Percentiles rank a stretch among this genome's conserved stretches.
Evolutionary conservation across 2,888 invertebrate genomes (phyloP).

Genomic region (Drosophila testacea): DNA sequence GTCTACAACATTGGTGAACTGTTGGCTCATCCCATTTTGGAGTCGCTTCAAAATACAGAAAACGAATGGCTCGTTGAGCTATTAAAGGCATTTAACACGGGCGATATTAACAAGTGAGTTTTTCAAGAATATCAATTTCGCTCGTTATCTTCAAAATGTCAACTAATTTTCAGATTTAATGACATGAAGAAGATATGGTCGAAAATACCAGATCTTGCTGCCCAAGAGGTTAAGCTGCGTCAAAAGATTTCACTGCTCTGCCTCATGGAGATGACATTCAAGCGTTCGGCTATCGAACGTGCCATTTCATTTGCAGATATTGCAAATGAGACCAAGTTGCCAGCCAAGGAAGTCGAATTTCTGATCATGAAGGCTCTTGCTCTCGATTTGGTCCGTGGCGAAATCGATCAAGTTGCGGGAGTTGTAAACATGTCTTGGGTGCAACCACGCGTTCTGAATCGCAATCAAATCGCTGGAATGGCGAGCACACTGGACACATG

Average conservation of each 20-base stretch:
- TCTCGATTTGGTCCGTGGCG: conserved; percentile 96
- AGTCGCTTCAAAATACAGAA: conserved; percentile 91
- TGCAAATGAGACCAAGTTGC: conserved; percentile 93
- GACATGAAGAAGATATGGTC: conserved; percentile 89
- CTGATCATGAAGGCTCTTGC: conserved; percentile 99
- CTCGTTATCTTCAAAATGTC: too few species aligned
- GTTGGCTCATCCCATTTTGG: conserved; percentile 96
- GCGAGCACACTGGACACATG: conserved; percentile 84
- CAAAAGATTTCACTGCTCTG: conserved; percentile 98
- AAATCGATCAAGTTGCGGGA: conserved; percentile 94
- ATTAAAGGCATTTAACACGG: conserved; percentile 93
- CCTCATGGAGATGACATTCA: conserved; percentile 99
- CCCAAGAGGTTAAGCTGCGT: conserved; percentile 92
- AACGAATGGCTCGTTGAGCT: conserved; percentile 96
- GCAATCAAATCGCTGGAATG: conserved; percentile 84
- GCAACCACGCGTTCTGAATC: conserved; percentile 91
- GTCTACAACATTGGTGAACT: conserved; percentile 99
- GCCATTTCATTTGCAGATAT: conserved; percentile 96
- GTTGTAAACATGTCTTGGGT: conserved; percentile 91
- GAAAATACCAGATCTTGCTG: conserved; percentile 92
- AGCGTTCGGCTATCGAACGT: conserved; percentile 94
- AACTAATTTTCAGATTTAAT: conserved; percentile 86
- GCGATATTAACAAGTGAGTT: conserved; percentile 89
- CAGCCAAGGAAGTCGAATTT: conserved; percentile 94
- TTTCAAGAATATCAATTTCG: too few species aligned